Evolutionary conservation across 1,140 invertebrate species (phyloP).

Genomic region (Holotrichia oblita): DNA sequence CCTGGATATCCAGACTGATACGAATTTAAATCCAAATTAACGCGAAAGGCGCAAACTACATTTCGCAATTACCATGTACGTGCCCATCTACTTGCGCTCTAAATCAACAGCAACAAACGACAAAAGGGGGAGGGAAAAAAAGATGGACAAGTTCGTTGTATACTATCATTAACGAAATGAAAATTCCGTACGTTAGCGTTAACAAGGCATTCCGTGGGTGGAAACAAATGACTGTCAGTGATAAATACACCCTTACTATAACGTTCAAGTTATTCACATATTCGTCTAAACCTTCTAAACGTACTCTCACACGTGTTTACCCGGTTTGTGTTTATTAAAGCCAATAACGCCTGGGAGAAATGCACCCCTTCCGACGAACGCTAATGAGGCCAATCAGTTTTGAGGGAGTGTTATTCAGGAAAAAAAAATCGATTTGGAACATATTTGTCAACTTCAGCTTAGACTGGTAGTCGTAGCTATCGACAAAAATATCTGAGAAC

Average conservation of each 20-base stretch:
- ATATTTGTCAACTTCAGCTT: too few species aligned
- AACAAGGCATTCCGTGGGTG: background rate
- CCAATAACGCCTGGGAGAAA: background rate
- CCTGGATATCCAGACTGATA: too few species aligned
- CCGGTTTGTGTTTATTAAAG: slow-evolving; percentile 1
- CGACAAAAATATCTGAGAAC: too few species aligned
- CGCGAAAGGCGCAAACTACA: too few species aligned
- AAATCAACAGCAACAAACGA: background rate
- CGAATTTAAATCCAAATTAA: too few species aligned
- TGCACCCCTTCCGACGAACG: too few species aligned
- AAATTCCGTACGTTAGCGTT: background rate
- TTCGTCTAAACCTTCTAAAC: background rate
- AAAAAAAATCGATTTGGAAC: too few species aligned
- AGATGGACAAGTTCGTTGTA: background rate
- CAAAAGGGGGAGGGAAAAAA: background rate
- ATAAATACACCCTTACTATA: background rate
- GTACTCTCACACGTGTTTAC: background rate
- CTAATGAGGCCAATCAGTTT: too few species aligned
- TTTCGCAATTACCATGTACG: too few species aligned
- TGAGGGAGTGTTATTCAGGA: too few species aligned
- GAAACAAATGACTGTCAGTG: slow-evolving; percentile 17
- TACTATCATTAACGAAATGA: slow-evolving; percentile 10
- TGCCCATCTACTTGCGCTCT: too few species aligned
- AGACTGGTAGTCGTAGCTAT: too few species aligned
- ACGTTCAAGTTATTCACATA: slow-evolving; percentile 8